Percentiles rank a stretch among this genome's conserved stretches.
These are phyloP conservation scores for Acromyrmex heyeri DNA, from an alignment of 1,140 invertebrate species.

Conservation along the genomic window DNA sequence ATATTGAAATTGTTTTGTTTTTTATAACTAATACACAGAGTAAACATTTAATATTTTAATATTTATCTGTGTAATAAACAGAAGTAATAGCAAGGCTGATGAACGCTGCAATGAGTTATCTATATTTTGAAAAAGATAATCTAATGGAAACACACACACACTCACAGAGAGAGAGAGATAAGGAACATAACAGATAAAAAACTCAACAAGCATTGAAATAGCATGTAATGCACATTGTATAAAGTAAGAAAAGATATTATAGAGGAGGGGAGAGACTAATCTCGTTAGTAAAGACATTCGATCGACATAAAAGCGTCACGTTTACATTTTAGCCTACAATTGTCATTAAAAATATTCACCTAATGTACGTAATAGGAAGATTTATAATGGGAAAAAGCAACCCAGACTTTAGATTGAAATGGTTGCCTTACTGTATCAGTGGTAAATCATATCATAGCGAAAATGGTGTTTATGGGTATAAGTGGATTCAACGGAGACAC, in stretches of 20 bases:
- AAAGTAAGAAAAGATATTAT: not conserved
- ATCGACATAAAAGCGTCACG: not conserved
- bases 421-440: not conserved
- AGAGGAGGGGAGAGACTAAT: not conserved
- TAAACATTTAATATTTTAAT: not conserved
- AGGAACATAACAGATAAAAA: conserved; percentile 45
- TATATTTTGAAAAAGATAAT: not conserved
- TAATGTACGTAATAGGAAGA: conserved; percentile 48
- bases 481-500: conserved; percentile 79
- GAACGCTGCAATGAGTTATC: not conserved
- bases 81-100: not conserved
- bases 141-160: not conserved
- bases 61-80: not conserved
- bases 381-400: not conserved
- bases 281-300: not conserved
- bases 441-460: conserved; percentile 86
- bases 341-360: not conserved
- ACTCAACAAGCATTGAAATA: not conserved
- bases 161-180: not conserved
- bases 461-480: conserved; percentile 88
- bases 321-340: not conserved
- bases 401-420: not conserved
- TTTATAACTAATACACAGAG: too few relatives aligned
- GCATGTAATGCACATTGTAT: not conserved
- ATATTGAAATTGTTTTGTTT: not conserved